Base-by-base conservation (phyloP, 1,140 invertebrate genomes). In the Drosophila miranda region DNA sequence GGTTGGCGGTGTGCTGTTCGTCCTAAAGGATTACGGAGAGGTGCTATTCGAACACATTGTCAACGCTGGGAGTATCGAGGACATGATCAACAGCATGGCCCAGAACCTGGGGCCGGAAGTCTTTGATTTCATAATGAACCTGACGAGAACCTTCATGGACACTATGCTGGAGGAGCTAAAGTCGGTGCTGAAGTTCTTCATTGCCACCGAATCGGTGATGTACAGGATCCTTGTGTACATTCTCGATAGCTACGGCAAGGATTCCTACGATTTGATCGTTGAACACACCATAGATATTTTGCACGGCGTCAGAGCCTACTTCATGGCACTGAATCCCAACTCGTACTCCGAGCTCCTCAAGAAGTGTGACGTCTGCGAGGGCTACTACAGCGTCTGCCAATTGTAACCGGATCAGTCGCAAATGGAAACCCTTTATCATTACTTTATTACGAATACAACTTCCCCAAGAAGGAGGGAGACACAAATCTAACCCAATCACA, bases 311-410 rank as follows among this genome's bases (percentile, higher is more conserved):
- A 26, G 8, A 6, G 6, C 23, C 0, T 79, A 86, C 49, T 90
- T 56, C 46, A 3, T 66, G 16, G 70, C 75, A n/a, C 44, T 86
- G 1, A 82, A 90, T 52, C 83, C 88, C 1, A 89, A 81, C 53
- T 26, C 38, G n/a, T 61, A 30, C 8, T 1, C 41, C 0, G 61
- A n/a, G 5, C 41, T 48, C 0, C 23, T 67, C 0, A 51, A 55
- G 6, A 56, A 49, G 41, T 87, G 82, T 16, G 8, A 59, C 2
- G n/a, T 34, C 6, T 87, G 82, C 9, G 9, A 8, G 1, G 78
- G 83, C 13, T 75, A 38, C 16, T 87, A 58, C 43, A 54, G 23
- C 13, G 52, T 69, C 7, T 60, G 53, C 4, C 6, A 21, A 0
- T 49, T 84, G 51, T 83, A 58, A 38, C 21, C 41, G 13, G 2